Conservation (phyloP, 2,888 invertebrate species). For the Platerodrilus igneus region DNA sequence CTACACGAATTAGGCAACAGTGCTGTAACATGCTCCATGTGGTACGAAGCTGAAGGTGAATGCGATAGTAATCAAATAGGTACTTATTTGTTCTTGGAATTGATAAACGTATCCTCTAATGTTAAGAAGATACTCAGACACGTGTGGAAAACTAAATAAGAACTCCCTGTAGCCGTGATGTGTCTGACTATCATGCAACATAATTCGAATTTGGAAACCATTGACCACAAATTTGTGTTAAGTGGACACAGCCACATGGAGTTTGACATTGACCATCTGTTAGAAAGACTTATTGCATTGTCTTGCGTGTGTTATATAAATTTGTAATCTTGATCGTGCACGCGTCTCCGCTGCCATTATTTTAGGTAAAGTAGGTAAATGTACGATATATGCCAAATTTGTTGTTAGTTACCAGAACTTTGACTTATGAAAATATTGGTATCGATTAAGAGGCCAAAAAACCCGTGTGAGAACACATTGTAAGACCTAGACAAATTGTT, state of each 20-base stretch:
- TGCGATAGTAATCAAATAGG: conserved; percentile 22
- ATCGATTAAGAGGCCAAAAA: too few relatives aligned
- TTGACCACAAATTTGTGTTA: conserved; percentile 29
- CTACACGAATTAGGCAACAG: conserved; percentile 3
- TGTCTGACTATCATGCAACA: conserved; percentile 18
- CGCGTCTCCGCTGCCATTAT: too few relatives aligned
- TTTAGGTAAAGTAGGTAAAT: too few relatives aligned
- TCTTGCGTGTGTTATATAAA: too few relatives aligned
- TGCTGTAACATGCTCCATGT: neutral
- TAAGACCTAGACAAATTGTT: too few relatives aligned
- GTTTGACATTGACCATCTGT: conserved; percentile 28
- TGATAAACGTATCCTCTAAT: conserved; percentile 14
- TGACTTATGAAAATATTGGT: too few relatives aligned
- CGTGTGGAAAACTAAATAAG: conserved; percentile 31
- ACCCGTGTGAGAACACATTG: too few relatives aligned
- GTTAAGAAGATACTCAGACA: too few relatives aligned
- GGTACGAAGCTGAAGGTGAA: neutral
- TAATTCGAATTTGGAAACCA: conserved; percentile 16
- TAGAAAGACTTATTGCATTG: too few relatives aligned
- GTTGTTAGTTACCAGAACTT: too few relatives aligned
- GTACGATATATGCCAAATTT: too few relatives aligned
- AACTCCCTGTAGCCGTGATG: conserved; percentile 30
- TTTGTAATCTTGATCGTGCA: too few relatives aligned
- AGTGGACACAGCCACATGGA: conserved; percentile 29
- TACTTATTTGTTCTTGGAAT: conserved; percentile 17